Conservation (phyloP, 2,113 vertebrate genomes). For the Oxyruncus cristatus region DNA sequence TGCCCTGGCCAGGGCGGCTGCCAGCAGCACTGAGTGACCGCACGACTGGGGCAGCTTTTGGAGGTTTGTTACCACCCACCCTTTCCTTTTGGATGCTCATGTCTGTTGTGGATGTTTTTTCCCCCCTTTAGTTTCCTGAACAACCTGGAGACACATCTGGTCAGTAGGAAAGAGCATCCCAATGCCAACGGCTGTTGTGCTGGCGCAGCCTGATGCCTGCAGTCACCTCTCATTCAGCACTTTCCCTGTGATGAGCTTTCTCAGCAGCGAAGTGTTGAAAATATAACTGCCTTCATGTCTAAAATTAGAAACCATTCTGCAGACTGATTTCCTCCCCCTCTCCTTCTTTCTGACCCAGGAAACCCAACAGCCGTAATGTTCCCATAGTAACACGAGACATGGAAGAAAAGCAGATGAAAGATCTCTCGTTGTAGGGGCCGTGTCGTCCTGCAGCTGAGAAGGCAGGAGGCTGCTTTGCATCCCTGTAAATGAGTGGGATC, state of each 20-base stretch:
- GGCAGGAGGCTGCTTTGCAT: not conserved
- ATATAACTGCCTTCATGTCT: not conserved
- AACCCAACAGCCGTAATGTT: not conserved
- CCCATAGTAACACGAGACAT: conserved; percentile 32
- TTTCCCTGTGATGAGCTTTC: not conserved
- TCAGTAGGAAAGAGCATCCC: not conserved
- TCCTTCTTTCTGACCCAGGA: not conserved
- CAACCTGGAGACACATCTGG: not conserved
- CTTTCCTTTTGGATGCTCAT: fast-evolving
- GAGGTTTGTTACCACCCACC: not conserved
- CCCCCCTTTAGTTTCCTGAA: not conserved
- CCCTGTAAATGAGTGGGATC: not conserved
- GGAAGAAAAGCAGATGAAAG: conserved; percentile 9
- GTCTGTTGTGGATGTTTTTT: not conserved
- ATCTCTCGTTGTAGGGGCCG: not conserved
- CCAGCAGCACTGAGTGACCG: not conserved
- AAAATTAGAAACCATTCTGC: conserved; percentile 28
- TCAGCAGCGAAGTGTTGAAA: not conserved
- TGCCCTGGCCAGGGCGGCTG: not conserved
- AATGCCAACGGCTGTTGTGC: fast-evolving
- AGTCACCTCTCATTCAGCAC: not conserved
- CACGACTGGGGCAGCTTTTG: not conserved
- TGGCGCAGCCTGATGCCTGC: not conserved
- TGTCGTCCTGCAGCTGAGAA: not conserved
- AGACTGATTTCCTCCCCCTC: not conserved